These are phyloP conservation scores for Norana najaformis DNA, from an alignment of 2,888 invertebrate genomes.

Conservation along the genomic window DNA sequence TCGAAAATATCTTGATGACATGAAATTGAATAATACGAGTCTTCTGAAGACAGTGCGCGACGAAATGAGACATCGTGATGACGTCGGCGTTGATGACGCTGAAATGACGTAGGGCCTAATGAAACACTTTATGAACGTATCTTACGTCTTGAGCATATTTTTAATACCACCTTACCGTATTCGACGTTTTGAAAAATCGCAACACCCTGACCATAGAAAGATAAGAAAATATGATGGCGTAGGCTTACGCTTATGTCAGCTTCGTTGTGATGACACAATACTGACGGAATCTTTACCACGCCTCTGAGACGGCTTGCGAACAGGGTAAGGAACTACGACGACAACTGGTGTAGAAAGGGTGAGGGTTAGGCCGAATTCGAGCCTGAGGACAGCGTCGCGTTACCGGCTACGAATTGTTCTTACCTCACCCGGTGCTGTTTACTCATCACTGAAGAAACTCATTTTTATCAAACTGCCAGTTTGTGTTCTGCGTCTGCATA, in stretches of 20 bases:
- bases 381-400: neutral
- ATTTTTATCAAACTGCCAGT: no score
- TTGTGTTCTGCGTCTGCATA: no score
- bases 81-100: neutral
- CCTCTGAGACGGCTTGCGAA: neutral
- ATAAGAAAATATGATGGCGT: neutral
- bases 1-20: neutral
- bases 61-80: neutral
- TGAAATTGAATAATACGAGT: neutral
- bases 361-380: neutral
- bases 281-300: neutral
- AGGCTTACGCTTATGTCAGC: no score
- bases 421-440: conserved; percentile 5
- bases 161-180: neutral
- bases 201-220: neutral
- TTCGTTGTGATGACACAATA: neutral
- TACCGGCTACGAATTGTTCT: neutral
- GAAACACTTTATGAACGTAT: no score
- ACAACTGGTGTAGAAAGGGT: neutral
- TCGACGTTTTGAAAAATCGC: neutral
- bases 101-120: no score
- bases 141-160: neutral
- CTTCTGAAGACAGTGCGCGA: neutral
- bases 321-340: neutral
- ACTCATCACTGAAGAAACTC: no score